phyloP scores from a whole-genome alignment of 2,797 vertebrate species.

The Anomalospiza imberbis region DNA sequence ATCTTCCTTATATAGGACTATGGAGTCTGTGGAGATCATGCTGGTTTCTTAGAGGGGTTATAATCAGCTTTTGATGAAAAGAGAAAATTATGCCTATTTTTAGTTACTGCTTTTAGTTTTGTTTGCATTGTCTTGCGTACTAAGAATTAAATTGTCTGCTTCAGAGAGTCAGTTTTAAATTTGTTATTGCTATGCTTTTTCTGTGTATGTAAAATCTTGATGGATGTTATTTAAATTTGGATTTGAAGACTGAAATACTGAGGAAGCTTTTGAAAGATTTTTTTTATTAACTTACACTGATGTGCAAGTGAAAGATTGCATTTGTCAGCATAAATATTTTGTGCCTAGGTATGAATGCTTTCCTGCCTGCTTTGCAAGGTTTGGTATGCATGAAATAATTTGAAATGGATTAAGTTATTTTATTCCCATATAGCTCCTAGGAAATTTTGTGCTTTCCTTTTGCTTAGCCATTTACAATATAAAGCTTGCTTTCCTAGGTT shows the following conservation, averaged over 20 bases:
- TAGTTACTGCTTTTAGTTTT: background rate
- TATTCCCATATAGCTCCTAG: background rate
- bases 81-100: background rate
- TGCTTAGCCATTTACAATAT: background rate
- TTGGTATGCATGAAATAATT: background rate
- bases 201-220: background rate
- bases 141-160: background rate
- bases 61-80: background rate
- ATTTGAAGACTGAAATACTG: background rate
- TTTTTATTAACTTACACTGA: background rate
- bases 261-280: background rate
- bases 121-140: background rate
- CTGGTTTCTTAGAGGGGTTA: background rate
- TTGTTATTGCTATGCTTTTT: background rate
- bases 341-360: background rate
- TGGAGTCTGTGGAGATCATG: background rate
- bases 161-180: background rate
- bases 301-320: background rate
- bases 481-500: background rate
- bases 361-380: background rate
- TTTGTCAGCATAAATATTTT: background rate
- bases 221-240: background rate
- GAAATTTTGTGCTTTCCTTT: background rate
- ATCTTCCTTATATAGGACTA: background rate
- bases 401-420: background rate